phyloP scores from a whole-genome alignment of 2,888 invertebrate species.

The Ennomos fuscantarius region DNA sequence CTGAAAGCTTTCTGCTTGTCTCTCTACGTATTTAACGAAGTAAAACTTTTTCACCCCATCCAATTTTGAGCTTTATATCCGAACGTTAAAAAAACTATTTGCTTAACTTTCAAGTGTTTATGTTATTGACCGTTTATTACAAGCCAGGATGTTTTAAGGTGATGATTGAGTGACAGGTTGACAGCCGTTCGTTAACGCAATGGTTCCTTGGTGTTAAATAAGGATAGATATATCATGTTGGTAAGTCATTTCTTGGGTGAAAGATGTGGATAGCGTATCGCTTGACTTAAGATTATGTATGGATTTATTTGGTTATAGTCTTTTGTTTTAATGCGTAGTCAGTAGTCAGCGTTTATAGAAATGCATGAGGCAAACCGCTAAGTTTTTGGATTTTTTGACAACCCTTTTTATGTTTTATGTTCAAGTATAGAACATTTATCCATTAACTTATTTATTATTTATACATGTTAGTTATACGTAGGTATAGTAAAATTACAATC shows the following conservation, averaged over 20 bases:
- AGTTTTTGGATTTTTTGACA: no score
- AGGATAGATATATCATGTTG: slow-evolving; percentile 52
- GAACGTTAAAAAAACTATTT: slow-evolving; percentile 2
- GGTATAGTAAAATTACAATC: no score
- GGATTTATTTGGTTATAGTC: no score
- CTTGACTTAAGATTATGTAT: no score
- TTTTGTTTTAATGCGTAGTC: no score
- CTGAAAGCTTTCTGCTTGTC: slow-evolving; percentile 18
- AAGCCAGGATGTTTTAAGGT: slow-evolving; percentile 44
- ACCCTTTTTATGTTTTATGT: no score
- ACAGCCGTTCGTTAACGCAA: slow-evolving; percentile 62
- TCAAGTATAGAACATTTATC: no score
- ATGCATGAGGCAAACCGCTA: no score
- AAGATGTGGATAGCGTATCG: neutral
- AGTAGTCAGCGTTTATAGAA: no score
- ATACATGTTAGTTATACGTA: no score
- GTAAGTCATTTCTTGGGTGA: slow-evolving; percentile 27
- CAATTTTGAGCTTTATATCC: slow-evolving; percentile 8
- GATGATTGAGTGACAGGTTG: slow-evolving; percentile 61
- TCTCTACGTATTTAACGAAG: slow-evolving; percentile 10
- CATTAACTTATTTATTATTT: no score
- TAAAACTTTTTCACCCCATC: neutral
- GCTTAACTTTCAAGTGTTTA: slow-evolving; percentile 5
- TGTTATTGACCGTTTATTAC: slow-evolving; percentile 11
- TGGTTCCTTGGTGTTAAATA: slow-evolving; percentile 52